Percentiles rank a stretch among this genome's conserved stretches.
These are phyloP conservation scores for Zapornia atra DNA, from an alignment of 2,113 vertebrate genomes.

Conservation along the genomic window DNA sequence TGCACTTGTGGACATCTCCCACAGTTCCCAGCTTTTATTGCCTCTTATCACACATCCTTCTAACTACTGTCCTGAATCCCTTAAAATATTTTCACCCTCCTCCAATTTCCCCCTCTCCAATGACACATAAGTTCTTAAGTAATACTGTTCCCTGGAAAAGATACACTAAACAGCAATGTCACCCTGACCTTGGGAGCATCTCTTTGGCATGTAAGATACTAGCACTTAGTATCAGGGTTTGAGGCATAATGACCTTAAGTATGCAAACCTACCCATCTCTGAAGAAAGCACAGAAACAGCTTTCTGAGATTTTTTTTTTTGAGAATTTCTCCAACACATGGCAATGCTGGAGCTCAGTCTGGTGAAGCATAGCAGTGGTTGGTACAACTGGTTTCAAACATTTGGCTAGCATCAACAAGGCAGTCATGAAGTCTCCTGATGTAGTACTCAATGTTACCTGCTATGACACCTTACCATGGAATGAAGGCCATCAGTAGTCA, in stretches of 20 bases:
- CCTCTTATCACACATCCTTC: not conserved
- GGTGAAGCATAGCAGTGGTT: not conserved
- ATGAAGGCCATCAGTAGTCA: not conserved
- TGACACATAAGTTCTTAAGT: not conserved
- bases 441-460: not conserved
- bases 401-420: not conserved
- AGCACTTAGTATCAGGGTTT: not conserved
- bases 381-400: not conserved
- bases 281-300: not conserved
- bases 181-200: not conserved
- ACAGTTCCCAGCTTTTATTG: not conserved
- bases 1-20: not conserved
- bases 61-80: not conserved
- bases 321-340: not conserved
- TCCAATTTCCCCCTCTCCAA: not conserved
- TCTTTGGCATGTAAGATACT: not conserved
- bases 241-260: not conserved
- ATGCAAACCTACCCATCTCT: not conserved
- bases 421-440: not conserved
- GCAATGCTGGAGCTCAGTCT: conserved; percentile 11
- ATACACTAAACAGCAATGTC: not conserved
- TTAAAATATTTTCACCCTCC: not conserved
- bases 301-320: no score
- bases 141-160: not conserved
- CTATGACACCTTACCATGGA: not conserved